Conservation (phyloP, 2,113 vertebrate species). For the Cepphus grylle region DNA sequence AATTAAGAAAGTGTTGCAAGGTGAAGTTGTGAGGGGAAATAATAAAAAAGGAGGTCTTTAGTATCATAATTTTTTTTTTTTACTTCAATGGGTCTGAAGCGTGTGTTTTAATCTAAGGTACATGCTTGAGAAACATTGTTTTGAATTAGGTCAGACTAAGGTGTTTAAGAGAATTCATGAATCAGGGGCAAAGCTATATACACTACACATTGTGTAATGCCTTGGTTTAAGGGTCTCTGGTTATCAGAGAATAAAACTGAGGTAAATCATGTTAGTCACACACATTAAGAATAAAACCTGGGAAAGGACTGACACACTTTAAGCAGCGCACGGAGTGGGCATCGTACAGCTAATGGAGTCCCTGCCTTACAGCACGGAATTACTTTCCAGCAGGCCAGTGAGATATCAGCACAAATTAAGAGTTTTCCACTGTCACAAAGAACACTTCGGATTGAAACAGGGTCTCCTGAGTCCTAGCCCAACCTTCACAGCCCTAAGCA, state of each 20-base stretch:
- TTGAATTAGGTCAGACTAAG: neutral
- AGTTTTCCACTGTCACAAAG: conserved; percentile 7
- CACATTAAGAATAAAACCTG: neutral
- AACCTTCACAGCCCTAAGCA: neutral
- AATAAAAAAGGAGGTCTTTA: conserved; percentile 47
- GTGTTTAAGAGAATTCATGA: neutral
- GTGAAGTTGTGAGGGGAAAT: conserved; percentile 55
- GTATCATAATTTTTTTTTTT: neutral
- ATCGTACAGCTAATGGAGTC: neutral
- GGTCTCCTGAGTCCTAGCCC: neutral
- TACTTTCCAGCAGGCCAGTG: neutral
- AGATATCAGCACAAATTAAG: neutral
- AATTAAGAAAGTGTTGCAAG: conserved; percentile 67
- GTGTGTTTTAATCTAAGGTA: conserved; percentile 1
- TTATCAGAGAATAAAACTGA: neutral
- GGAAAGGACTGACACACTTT: neutral
- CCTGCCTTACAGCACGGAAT: neutral
- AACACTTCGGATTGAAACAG: neutral
- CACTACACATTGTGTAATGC: rapidly evolving
- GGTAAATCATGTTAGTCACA: neutral
- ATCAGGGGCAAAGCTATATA: neutral
- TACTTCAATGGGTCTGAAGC: neutral
- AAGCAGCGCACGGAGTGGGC: neutral
- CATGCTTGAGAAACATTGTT: neutral
- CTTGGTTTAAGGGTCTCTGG: conserved; percentile 15